Evolutionary conservation across 2,113 vertebrate genomes (phyloP).

Genomic region (Epinephelus cyanopodus): DNA sequence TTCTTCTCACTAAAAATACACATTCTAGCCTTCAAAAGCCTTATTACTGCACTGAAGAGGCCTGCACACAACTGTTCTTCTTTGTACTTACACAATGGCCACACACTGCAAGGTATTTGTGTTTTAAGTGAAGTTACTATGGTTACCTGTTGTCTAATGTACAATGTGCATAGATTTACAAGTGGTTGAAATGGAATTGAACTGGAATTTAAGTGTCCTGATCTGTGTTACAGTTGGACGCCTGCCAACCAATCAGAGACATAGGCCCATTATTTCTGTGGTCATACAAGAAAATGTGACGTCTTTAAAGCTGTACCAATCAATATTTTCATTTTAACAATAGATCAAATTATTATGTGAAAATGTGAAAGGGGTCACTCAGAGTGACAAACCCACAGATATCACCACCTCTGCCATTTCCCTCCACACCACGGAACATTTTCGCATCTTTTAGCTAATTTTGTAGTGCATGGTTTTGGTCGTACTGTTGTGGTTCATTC

Average conservation of each 20-base stretch:
- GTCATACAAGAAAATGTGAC: not conserved
- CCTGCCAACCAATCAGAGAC: not conserved
- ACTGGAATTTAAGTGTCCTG: not conserved
- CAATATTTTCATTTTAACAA: not conserved
- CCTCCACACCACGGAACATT: not conserved
- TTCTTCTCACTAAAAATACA: not conserved
- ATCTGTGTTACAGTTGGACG: not conserved
- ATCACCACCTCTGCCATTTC: not conserved
- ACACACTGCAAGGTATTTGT: not conserved
- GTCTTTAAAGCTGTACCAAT: not conserved
- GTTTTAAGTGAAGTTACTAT: not conserved
- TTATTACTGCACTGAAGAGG: not conserved
- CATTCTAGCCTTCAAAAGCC: not conserved
- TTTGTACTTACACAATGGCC: not conserved
- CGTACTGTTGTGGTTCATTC: not conserved
- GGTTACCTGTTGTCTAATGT: not conserved
- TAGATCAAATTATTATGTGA: not conserved
- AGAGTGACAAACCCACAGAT: not conserved
- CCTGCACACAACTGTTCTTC: not conserved
- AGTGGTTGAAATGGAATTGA: not conserved
- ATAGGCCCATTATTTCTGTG: not conserved
- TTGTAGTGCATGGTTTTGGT: not conserved
- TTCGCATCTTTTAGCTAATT: not conserved
- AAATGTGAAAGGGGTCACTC: not conserved
- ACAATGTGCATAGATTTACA: not conserved